Conservation (phyloP, 2,113 vertebrate genomes). For the Caretta caretta region DNA sequence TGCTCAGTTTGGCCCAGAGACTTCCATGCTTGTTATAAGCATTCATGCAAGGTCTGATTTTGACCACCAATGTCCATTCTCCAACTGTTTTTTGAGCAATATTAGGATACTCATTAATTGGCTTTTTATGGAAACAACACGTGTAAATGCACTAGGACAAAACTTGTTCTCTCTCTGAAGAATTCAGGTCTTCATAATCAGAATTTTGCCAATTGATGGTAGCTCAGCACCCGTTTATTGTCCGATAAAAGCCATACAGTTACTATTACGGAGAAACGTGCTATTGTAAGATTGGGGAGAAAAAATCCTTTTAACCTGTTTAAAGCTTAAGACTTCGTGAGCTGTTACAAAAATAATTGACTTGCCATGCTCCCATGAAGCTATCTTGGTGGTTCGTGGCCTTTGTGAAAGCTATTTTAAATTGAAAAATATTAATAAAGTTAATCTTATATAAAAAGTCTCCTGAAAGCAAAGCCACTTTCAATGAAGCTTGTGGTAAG, state of each 20-base stretch:
- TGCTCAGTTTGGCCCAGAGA: not conserved
- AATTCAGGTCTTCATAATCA: not conserved
- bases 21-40: not conserved
- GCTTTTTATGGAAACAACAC: not conserved
- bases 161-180: rapidly evolving
- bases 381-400: not conserved
- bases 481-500: not conserved
- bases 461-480: not conserved
- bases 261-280: slow-evolving; percentile 11
- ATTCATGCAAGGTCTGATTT: not conserved
- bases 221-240: slow-evolving; percentile 21
- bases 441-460: not conserved
- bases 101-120: not conserved
- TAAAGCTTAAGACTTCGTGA: not conserved
- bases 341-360: not conserved
- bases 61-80: not conserved
- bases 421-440: not conserved
- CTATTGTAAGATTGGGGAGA: not conserved
- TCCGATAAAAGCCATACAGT: slow-evolving; percentile 3
- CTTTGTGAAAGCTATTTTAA: not conserved
- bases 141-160: slow-evolving; percentile 3
- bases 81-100: not conserved
- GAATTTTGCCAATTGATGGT: not conserved
- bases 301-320: not conserved
- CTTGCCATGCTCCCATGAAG: not conserved